Base-by-base conservation (phyloP, 2,888 invertebrate species). In the Leptarthrus brevirostris region DNA sequence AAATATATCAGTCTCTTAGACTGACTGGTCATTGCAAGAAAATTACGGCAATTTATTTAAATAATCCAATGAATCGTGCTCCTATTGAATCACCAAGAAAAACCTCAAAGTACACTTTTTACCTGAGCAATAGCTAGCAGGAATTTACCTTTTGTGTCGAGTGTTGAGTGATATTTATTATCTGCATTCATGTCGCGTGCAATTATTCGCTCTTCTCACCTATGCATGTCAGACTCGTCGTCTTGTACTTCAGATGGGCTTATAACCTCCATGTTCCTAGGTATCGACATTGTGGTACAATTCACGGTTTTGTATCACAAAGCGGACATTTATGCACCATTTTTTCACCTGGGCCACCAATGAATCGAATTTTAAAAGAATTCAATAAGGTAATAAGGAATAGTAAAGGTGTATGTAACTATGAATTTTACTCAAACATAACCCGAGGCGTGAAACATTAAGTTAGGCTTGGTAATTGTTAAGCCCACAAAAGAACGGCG, bases 1-100 rank as follows among this genome's bases (percentile, higher is more conserved):
- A 56, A 34, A 56, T 56, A 56, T 56, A 56, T 56, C 56, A 56
- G 24, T 56, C 34, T 30, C 22, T 2, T 56, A 5, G 56, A 30
- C 56, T 56, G 56, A 56, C 56, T 56, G 56, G 56, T 56, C 56
- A 56, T 34, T 30, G 34, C 56, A 34, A 24, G 56, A 16, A 56
- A 56, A 56, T 56, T 56, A 56, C 56, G 16, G 56, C 56, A 56
- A 56, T 56, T 56, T 30, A 56, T 56, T 56, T 30, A 56, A 56
- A 56, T 56, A 56, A n/a, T 14, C 30, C 22, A 30, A 30, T 30
- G 56, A 34, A 56, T 30, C 56, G 56, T 56, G 56, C 34, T 34
- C 12, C 56, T 56, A 56, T 56, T 56, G 56, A 56, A 56, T 56
- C 30, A 30, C 34, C 12, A 34, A 34, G 30, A 56, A 56, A n/a